These are phyloP conservation scores for Amphiprion clarkii DNA, from an alignment of 2,797 vertebrate species.

Conservation along the genomic window DNA sequence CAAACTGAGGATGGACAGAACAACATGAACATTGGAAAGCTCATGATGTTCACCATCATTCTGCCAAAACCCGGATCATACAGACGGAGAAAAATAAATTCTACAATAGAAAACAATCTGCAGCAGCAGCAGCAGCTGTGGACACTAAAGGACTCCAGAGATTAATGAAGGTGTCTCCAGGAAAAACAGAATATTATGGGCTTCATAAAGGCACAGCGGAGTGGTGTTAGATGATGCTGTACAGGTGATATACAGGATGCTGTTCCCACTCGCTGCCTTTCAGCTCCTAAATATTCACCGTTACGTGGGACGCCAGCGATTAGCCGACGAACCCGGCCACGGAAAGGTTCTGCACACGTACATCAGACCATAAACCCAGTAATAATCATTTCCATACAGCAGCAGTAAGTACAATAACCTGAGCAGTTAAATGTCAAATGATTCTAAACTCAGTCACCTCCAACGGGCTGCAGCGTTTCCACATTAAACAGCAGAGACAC, in stretches of 20 bases:
- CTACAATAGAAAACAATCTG: slow-evolving; percentile 15
- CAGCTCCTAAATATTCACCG: slow-evolving; percentile 44
- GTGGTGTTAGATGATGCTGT: slow-evolving; percentile 25
- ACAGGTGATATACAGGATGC: slow-evolving; percentile 12
- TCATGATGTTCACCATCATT: not conserved
- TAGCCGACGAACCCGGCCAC: slow-evolving; percentile 33
- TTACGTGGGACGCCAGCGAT: slow-evolving; percentile 50
- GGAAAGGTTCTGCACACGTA: slow-evolving; percentile 30
- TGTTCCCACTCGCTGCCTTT: slow-evolving; percentile 17
- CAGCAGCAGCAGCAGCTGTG: slow-evolving; percentile 13
- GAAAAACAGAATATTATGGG: slow-evolving; percentile 32
- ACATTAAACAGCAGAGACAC: no score
- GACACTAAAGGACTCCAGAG: slow-evolving; percentile 22
- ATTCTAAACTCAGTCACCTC: no score
- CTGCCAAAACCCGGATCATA: not conserved
- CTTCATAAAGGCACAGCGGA: slow-evolving; percentile 27
- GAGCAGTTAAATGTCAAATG: no score
- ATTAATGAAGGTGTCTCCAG: slow-evolving; percentile 29
- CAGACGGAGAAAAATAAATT: slow-evolving; percentile 14
- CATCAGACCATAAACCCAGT: slow-evolving; percentile 29
- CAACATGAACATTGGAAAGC: no score
- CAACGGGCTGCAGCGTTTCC: no score
- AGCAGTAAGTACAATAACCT: no score
- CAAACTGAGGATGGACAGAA: no score
- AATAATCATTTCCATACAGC: slow-evolving; percentile 20